Evolutionary conservation across 2,797 vertebrate genomes (phyloP), one percentile per base, ranked within the genome.

Genomic region (Tangara arthus): DNA sequence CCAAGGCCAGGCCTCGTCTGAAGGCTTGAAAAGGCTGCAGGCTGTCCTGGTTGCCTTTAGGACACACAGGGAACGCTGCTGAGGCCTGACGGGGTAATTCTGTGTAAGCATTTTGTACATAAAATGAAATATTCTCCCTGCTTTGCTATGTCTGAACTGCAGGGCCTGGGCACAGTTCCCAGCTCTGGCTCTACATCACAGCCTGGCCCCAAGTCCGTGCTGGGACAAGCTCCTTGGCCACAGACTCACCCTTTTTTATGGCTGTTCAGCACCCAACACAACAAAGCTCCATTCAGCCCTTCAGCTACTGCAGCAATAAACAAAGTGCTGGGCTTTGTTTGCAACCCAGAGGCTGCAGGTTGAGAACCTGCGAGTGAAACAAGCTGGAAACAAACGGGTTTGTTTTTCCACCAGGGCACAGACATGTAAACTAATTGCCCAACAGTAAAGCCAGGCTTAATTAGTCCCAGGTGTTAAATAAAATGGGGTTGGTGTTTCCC

Each of bases 181-280:
- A 94, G 95, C 86, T 72, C 88, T 91, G 90, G 94, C 90, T 94
- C 73, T 30, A 84, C 87, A 95, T 87, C 86, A 90, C 70, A 96
- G 96, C 77, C 89, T 89, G 95, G 96, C 88, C 92, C 70, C 77
- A 84, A 41, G 78, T 92, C 95, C 70, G 3, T 34, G 55, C 3
- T 55, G 83, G 94, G 96, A 93, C 95, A 35, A 42, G 86, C 80
- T 94, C 15, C 70, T 84, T 93, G 63, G 81, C 86, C 90, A 88
- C 59, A 28, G 89, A 61, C 77, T 39, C 81, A 83, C 87, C 73
- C 83, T 93, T 91, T 91, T 90, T 90, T 49, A 91, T 61, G 83
- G 84, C 21, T 56, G 70, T 41, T 72, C 87, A 69, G 80, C 42
- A 76, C 91, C 82, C 32, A 94, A 81, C 73, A 47, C 82, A 87